Evolutionary conservation across 2,888 invertebrate species (phyloP), one percentile per base, ranked within the genome.

Genomic region (Smittia sp.): DNA sequence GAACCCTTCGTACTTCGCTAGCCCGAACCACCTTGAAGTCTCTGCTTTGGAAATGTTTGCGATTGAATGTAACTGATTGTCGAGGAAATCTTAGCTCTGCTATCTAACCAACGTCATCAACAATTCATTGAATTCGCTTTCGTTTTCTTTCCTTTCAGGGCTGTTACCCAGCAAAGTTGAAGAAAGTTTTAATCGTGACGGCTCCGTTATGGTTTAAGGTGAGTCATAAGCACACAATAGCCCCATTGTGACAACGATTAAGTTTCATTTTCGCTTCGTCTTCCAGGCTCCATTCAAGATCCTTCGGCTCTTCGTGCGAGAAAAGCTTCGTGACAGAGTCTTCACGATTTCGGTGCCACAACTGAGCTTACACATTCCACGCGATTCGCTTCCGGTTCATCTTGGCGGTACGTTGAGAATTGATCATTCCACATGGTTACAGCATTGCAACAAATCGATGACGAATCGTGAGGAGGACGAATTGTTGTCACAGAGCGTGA

Each of bases 151-250:
- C 75, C 75, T 85, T 85, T 7, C 85, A 97, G 97, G 97, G 97
- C 78, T 96, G 94, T 73, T 98, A 97, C 86, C 98, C 98, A 77
- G 98, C 98, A 27, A 92, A 96, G 79, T 84, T 98, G 80, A 97
- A 97, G 84, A 97, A 97, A 84, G 97, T 98, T 77, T 85, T 98
- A 76, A 97, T 98, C 80, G 97, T 96, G 78, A 96, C 97, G 76
- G 97, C 98, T 66, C 98, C 98, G 73, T 85, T 98, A 80, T 98
- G 98, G 98, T 98, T 98, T 84, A 96, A 96, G 72, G 69, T 70
- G 46, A 68, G 24, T 46, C 39, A 52, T 38, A 32, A 32, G 32
- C 32, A 32, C 32, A 32, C 58, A 4, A 22, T 58, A 6, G 18
- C 52, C 39, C 7, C n/a, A n/a, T 18, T 58, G 20, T 9, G 58